Percentiles rank a stretch among this genome's conserved stretches.
Conservation (phyloP, 2,113 vertebrate species). For the Pomatostomus ruficeps region DNA sequence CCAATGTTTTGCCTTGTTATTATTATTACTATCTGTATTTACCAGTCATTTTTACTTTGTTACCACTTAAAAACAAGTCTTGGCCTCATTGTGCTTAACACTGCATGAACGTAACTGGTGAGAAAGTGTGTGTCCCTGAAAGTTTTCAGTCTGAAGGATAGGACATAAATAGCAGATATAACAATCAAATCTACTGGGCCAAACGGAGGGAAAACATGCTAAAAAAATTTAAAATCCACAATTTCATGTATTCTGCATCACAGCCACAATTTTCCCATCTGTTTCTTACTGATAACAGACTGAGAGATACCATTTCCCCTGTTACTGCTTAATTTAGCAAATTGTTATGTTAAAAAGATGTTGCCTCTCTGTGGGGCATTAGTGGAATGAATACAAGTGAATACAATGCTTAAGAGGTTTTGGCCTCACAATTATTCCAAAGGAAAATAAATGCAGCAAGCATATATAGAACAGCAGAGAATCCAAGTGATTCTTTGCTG, state of each 20-base stretch:
- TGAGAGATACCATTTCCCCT: background rate
- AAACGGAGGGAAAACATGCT: background rate
- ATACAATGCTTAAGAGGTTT: background rate
- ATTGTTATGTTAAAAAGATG: background rate
- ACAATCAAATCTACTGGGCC: background rate
- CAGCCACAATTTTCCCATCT: background rate
- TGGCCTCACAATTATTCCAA: background rate
- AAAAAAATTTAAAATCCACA: background rate
- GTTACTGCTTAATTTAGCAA: background rate
- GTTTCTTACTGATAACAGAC: background rate
- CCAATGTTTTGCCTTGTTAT: background rate
- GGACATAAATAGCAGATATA: background rate
- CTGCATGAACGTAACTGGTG: background rate
- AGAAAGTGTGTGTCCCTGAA: background rate
- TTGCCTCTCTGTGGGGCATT: background rate
- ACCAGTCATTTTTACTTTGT: background rate
- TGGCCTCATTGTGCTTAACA: background rate
- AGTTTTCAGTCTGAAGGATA: background rate
- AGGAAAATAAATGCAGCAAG: background rate
- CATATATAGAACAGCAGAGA: too few species aligned
- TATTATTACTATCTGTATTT: background rate
- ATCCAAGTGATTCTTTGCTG: background rate
- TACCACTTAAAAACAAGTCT: background rate
- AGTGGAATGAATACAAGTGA: background rate
- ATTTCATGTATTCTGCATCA: background rate